Percentiles rank a stretch among this genome's conserved stretches.
Evolutionary conservation across 2,113 vertebrate genomes (phyloP).

Genomic region (Lamprotornis superbus): DNA sequence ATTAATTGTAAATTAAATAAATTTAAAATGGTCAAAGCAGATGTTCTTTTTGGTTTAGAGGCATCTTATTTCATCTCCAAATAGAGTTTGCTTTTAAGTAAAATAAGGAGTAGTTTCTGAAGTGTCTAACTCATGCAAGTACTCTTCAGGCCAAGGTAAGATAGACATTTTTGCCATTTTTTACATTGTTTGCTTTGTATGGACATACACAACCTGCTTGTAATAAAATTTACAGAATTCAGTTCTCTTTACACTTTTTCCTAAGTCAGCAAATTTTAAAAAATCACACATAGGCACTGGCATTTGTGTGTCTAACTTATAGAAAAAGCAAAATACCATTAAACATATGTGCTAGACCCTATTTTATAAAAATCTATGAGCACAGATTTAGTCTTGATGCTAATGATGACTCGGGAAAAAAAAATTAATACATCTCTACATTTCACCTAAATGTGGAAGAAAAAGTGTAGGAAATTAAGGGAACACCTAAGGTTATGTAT

Average conservation of each 20-base stretch:
- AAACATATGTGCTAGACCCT: background rate
- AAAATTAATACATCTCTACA: background rate
- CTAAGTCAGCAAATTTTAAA: background rate
- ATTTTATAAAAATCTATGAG: background rate
- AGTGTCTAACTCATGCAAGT: background rate
- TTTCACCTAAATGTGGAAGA: background rate
- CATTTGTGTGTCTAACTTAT: background rate
- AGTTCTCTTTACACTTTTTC: background rate
- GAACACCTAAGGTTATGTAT: background rate
- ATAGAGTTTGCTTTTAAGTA: background rate
- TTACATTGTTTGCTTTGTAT: background rate
- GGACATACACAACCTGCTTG: background rate
- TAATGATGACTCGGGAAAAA: background rate
- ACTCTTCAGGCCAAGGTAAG: background rate
- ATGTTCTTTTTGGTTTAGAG: background rate
- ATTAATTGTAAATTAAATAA: background rate
- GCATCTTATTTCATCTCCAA: background rate
- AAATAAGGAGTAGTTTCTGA: background rate
- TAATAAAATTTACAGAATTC: background rate
- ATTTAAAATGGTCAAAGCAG: background rate
- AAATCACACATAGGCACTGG: background rate
- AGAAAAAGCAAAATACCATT: background rate
- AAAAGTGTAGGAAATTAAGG: background rate
- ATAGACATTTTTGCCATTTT: background rate
- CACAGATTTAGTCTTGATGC: background rate